Evolutionary conservation across 2,113 vertebrate genomes (phyloP), one percentile per base, ranked within the genome.

Genomic region (Serinus canaria): DNA sequence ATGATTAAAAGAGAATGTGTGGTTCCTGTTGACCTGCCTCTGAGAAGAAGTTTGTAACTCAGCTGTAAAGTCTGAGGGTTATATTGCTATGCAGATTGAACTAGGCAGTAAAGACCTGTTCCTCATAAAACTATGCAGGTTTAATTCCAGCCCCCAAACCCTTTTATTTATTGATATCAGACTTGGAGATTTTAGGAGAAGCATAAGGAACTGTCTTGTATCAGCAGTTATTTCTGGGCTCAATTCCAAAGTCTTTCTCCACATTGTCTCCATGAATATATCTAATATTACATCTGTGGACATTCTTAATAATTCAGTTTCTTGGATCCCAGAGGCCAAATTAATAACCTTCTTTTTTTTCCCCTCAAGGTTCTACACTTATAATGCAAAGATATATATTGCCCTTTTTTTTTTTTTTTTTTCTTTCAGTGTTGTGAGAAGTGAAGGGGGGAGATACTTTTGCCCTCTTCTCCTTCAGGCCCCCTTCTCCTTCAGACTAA

Each of bases 191-290:
- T 93, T 93, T 86, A 91, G 59, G 37, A 90, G 59, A 90, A 80
- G 60, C 56, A 52, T 69, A 85, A 91, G 47, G 55, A 89, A 77
- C 43, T 56, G 17, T 70, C 70, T 93, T 56, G 15, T 87, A 81
- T 83, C 62, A 86, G 73, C 76, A 84, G 58, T 68, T 94, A 49
- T 94, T 85, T 90, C 85, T 96, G 93, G 85, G 90, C 88, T 94
- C 49, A 78, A 2, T 89, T 92, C 93, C 88, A 89, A 95, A 81
- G 23, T 75, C 64, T 81, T 88, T 88, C 60, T 92, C 43, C 60
- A 81, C 47, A 28, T 56, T 83, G 27, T 95, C 78, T 75, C 62
- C 0, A 2, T 86, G 73, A 75, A 53, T 92, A 39, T 86, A 88
- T 63, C 76, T 93, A 80, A 49, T 76, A 63, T 60, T 58, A 7